Percentiles rank a stretch among this genome's conserved stretches.
Conservation (phyloP, 2,888 invertebrate species). For the Eilema depressum region DNA sequence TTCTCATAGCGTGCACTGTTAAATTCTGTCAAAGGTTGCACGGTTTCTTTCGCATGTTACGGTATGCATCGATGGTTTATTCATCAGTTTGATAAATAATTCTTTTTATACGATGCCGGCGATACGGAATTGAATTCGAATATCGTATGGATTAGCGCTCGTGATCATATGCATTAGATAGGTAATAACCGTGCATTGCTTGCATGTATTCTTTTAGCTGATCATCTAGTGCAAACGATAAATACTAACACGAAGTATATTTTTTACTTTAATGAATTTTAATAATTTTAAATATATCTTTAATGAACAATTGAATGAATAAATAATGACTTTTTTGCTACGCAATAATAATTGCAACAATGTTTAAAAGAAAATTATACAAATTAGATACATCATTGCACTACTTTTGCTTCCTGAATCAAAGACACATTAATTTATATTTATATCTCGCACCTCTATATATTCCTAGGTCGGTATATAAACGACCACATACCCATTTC, state of each 20-base stretch:
- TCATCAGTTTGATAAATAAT: conserved; percentile 51
- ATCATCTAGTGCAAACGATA: conserved; percentile 21
- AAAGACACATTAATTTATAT: too few species aligned
- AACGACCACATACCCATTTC: too few species aligned
- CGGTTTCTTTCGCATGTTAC: conserved; percentile 42
- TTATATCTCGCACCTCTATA: too few species aligned
- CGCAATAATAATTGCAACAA: too few species aligned
- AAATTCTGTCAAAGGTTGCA: conserved; percentile 53
- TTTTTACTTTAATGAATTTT: too few species aligned
- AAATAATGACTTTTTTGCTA: too few species aligned
- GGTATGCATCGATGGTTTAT: conserved; percentile 50
- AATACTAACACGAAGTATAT: background rate
- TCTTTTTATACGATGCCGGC: conserved; percentile 40
- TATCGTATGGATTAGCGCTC: conserved; percentile 45
- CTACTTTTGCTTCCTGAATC: too few species aligned
- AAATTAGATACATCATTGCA: too few species aligned
- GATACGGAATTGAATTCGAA: conserved; percentile 41
- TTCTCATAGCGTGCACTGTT: conserved; percentile 29
- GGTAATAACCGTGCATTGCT: conserved; percentile 24
- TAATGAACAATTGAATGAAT: too few species aligned
- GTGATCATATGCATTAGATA: conserved; percentile 30
- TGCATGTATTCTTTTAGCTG: conserved; percentile 25
- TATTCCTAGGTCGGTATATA: too few species aligned
- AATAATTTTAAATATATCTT: too few species aligned
- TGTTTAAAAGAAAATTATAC: too few species aligned